A percentile compares a stretch with the other conserved stretches of the same genome.
phyloP scores from a whole-genome alignment of 2,797 vertebrate genomes.

The Epinephelus coioides region DNA sequence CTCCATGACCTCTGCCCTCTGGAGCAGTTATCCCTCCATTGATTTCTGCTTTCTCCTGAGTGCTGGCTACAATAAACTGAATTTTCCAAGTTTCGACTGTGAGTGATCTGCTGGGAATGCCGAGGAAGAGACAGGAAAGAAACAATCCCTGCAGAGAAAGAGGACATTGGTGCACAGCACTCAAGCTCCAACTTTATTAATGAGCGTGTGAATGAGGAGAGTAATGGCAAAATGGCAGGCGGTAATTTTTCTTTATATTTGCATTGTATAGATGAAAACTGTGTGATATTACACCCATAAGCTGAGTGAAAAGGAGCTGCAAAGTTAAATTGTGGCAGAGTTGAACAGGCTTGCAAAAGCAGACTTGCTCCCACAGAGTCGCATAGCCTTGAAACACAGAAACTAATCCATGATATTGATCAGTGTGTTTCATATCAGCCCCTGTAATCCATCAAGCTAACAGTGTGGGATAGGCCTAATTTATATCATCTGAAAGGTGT shows the following conservation, averaged over 20 bases:
- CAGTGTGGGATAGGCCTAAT: conserved; percentile 84
- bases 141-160: neutral
- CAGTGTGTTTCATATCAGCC: conserved; percentile 82
- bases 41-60: conserved; percentile 80
- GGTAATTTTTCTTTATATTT: neutral
- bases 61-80: conserved; percentile 45
- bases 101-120: conserved; percentile 78
- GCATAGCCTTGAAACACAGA: conserved; percentile 81
- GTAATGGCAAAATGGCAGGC: neutral
- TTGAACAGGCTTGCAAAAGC: conserved; percentile 39
- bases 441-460: conserved; percentile 84
- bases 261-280: neutral
- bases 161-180: neutral
- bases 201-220: neutral
- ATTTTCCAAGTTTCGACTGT: conserved; percentile 62
- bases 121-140: conserved; percentile 53
- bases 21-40: conserved; percentile 77
- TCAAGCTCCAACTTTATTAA: neutral
- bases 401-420: conserved; percentile 87
- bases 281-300: neutral
- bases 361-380: conserved; percentile 55
- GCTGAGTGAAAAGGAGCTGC: neutral
- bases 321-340: conserved; percentile 30
- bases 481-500: conserved; percentile 87
- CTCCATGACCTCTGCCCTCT: conserved; percentile 41